Conservation (phyloP, 2,797 vertebrate genomes). For the Parauchenoglanis ngamensis region DNA sequence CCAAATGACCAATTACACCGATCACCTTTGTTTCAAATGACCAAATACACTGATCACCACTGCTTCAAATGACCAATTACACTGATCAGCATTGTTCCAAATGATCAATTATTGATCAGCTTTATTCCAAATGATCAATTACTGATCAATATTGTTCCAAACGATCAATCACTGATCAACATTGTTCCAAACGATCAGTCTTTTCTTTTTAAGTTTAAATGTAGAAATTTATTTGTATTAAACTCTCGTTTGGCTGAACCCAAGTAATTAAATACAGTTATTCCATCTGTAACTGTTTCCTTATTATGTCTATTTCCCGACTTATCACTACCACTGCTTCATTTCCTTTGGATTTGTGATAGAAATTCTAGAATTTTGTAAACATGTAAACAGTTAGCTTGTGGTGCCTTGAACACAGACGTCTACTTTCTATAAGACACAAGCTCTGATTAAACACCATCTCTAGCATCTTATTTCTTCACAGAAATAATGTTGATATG, state of each 20-base stretch:
- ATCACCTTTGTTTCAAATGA: neutral
- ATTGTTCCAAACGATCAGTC: too few relatives aligned
- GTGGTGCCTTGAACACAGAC: neutral
- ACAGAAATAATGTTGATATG: neutral
- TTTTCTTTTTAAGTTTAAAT: too few relatives aligned
- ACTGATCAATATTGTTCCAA: too few relatives aligned
- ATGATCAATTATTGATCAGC: neutral
- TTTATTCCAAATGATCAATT: neutral
- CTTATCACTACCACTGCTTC: neutral
- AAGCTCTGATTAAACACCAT: neutral
- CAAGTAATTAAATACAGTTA: neutral
- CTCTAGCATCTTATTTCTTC: neutral
- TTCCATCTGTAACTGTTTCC: neutral
- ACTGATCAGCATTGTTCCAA: neutral
- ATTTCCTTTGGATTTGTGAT: neutral
- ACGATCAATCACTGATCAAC: too few relatives aligned
- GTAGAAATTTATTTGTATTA: neutral
- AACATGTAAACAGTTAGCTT: neutral
- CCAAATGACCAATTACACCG: neutral
- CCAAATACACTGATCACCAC: neutral
- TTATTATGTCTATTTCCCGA: neutral
- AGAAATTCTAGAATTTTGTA: neutral
- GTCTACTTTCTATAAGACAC: neutral
- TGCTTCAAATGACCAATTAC: neutral
- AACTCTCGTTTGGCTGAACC: neutral